A percentile compares a stretch with the other conserved stretches of the same genome.
phyloP scores from a whole-genome alignment of 2,888 invertebrate species.

The Spisula subtruncata region DNA sequence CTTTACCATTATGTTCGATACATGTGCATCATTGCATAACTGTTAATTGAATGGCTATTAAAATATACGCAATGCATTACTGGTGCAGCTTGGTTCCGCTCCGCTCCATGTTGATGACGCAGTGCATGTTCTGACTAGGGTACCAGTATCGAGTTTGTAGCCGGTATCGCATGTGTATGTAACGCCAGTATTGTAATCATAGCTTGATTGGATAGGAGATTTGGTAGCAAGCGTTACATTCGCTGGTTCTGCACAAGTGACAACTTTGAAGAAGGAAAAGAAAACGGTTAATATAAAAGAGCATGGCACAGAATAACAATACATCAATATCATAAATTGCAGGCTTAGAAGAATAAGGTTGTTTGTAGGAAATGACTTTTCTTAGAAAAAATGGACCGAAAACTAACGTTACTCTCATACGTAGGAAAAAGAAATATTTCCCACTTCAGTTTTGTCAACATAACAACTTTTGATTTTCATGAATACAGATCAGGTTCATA shows the following conservation, averaged over 20 bases:
- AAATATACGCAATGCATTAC: neutral
- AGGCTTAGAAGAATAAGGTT: too few relatives aligned
- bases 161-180: conserved; percentile 31
- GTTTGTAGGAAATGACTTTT: too few relatives aligned
- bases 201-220: conserved; percentile 25
- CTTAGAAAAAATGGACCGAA: too few relatives aligned
- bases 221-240: conserved; percentile 29
- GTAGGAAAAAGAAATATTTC: too few relatives aligned
- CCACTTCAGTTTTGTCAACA: too few relatives aligned
- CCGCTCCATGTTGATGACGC: conserved; percentile 32
- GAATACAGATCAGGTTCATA: too few relatives aligned
- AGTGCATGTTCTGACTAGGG: conserved; percentile 30
- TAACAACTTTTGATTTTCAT: too few relatives aligned
- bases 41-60: neutral
- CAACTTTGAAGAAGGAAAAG: conserved; percentile 13
- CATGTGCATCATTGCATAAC: neutral
- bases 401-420: too few relatives aligned
- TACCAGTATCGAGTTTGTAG: conserved; percentile 18
- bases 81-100: conserved; percentile 25
- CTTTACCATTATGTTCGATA: too few relatives aligned
- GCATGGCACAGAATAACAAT: too few relatives aligned
- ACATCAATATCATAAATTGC: too few relatives aligned
- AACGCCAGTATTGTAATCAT: conserved; percentile 31
- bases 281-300: neutral
- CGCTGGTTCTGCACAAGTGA: conserved; percentile 29